Percentiles rank a stretch among this genome's conserved stretches.
Evolutionary conservation across 1,140 invertebrate genomes (phyloP).

Genomic region (Monochamus saltuarius): DNA sequence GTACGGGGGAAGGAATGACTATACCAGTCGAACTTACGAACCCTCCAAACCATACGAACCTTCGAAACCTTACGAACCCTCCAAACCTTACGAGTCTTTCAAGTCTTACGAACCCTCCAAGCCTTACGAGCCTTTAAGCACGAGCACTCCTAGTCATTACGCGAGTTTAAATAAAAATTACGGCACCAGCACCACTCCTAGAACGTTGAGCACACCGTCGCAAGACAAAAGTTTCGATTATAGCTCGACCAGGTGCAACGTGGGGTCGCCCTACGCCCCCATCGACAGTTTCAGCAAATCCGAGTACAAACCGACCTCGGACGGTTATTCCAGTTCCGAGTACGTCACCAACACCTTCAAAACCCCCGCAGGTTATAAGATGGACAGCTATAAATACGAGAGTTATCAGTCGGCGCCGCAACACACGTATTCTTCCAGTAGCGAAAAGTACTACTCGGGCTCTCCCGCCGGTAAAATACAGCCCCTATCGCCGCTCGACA

Average conservation of each 20-base stretch:
- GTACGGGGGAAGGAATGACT: too few relatives aligned
- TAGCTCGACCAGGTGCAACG: background rate
- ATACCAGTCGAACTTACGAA: too few relatives aligned
- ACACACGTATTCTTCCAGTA: slow-evolving; percentile 48
- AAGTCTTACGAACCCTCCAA: too few relatives aligned
- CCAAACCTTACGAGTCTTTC: too few relatives aligned
- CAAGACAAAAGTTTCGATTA: slow-evolving; percentile 2
- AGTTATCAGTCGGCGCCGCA: slow-evolving; percentile 40
- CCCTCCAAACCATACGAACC: too few relatives aligned
- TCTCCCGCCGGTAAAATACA: slow-evolving; percentile 44
- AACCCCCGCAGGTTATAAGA: slow-evolving; percentile 47
- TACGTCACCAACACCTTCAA: slow-evolving; percentile 45
- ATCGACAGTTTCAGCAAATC: background rate
- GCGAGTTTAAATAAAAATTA: slow-evolving; percentile 5
- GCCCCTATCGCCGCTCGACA: slow-evolving; percentile 31
- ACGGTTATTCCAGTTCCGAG: slow-evolving; percentile 44
- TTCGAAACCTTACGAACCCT: too few relatives aligned
- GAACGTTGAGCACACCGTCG: slow-evolving; percentile 21
- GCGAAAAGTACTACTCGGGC: slow-evolving; percentile 54
- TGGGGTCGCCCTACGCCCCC: background rate
- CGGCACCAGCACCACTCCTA: slow-evolving; percentile 22
- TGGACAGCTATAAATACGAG: slow-evolving; percentile 46
- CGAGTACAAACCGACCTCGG: slow-evolving; percentile 22
- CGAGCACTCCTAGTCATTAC: slow-evolving; percentile 12
- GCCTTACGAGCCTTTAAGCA: background rate